phyloP scores from a whole-genome alignment of 2,888 invertebrate species.

The Dasysyrphus tricinctus region DNA sequence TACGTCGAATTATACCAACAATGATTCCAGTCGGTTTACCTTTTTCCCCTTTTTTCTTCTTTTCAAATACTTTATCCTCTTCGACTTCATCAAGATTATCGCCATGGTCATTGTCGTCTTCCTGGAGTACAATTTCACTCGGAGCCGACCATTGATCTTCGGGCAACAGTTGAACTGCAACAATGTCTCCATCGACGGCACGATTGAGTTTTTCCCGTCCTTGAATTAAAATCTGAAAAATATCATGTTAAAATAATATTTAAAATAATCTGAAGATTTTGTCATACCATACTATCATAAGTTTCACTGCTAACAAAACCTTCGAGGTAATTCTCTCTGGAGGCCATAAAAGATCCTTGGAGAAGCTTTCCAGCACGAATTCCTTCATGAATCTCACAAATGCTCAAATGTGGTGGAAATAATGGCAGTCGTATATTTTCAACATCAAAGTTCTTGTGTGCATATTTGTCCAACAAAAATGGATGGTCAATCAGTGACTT shows the following conservation, averaged over 20 bases:
- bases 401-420: constrained; percentile 93
- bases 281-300: constrained; percentile 90
- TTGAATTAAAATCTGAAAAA: constrained; percentile 90
- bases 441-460: constrained; percentile 87
- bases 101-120: constrained; percentile 88
- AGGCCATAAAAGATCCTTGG: constrained; percentile 93
- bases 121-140: constrained; percentile 92
- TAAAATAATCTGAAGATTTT: background rate
- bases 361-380: constrained; percentile 90
- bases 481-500: constrained; percentile 87
- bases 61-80: constrained; percentile 84
- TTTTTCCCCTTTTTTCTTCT: constrained; percentile 78
- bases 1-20: constrained; percentile 97
- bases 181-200: constrained; percentile 96
- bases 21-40: constrained; percentile 90
- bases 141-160: constrained; percentile 96
- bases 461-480: constrained; percentile 92
- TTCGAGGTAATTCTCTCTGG: constrained; percentile 97
- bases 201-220: constrained; percentile 94
- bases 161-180: constrained; percentile 95
- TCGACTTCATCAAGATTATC: constrained; percentile 86
- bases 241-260: constrained; percentile 7
- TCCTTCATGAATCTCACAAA: constrained; percentile 90
- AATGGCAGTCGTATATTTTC: constrained; percentile 87
- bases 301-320: constrained; percentile 93